phyloP scores from a whole-genome alignment of 2,113 vertebrate species.

The Sylvilagus bachmani region DNA sequence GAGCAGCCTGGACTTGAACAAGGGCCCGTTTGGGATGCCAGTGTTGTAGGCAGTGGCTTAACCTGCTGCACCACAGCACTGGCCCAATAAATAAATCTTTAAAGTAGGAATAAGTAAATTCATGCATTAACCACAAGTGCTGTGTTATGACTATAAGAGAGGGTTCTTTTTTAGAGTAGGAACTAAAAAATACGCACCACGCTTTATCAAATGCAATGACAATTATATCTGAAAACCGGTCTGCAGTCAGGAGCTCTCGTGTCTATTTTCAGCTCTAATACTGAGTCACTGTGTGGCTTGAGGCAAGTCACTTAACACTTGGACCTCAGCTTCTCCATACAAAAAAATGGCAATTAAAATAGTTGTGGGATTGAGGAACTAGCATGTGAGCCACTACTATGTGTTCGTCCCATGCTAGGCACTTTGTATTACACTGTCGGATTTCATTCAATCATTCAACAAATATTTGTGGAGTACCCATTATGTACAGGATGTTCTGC shows the following conservation, averaged over 20 bases:
- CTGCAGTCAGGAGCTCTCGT: background rate
- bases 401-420: background rate
- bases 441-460: conserved; percentile 38
- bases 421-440: conserved; percentile 24
- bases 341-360: conserved; percentile 66
- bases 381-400: conserved; percentile 59
- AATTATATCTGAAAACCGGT: conserved; percentile 40
- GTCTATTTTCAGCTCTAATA: conserved; percentile 66
- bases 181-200: conserved; percentile 10
- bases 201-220: conserved; percentile 11
- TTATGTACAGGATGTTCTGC: background rate
- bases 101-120: conserved; percentile 20
- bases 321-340: conserved; percentile 68
- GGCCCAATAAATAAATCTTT: too few relatives aligned
- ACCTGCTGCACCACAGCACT: too few relatives aligned
- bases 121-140: conserved; percentile 33
- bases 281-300: conserved; percentile 59
- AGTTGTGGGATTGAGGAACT: conserved; percentile 66
- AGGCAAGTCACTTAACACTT: conserved; percentile 60
- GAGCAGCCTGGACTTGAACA: too few relatives aligned
- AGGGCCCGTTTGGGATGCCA: too few relatives aligned
- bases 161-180: background rate
- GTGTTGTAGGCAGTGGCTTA: too few relatives aligned
- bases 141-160: conserved; percentile 36
- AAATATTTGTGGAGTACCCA: conserved; percentile 44